Base-by-base conservation (phyloP, 2,113 vertebrate genomes). In the Sinocyclocheilus maitianheensis region DNA sequence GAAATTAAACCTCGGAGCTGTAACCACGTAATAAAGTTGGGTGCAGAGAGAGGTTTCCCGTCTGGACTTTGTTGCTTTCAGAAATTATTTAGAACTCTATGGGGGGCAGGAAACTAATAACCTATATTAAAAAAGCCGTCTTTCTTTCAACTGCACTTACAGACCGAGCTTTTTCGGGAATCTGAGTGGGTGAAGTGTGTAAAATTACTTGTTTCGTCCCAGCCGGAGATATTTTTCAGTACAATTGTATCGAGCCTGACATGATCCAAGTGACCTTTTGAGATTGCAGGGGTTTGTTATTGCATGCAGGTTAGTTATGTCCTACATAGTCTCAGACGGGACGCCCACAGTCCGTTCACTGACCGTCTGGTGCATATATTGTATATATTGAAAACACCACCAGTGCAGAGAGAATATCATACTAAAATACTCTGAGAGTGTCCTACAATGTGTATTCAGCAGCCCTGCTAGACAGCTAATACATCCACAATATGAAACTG, bases 1-100 rank as follows among this genome's bases (percentile, higher is more conserved):
- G 90, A 91, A 91, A 91, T 90, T 89, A 91, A 91, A 90, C 90
- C 91, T 91, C 20, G 89, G 86, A 91, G 91, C 89, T 90, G 91
- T 90, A 88, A 90, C 76, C 71, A 77, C 80, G 89, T 91, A 91
- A 90, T 91, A 91, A 91, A 90, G 86, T 85, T 87, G 80, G 84
- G 80, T 89, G 90, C 90, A 76, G 84, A 79, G 89, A 89, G 91
- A 89, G 87, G 77, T 89, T 85, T 79, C 37, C 76, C 53, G 26
- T 88, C 86, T 90, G 86, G 87, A 88, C 87, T 89, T 89, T 88
- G 89, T 90, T 90, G 72, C 89, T 90, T 90, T 89, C 86, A 91
- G 89, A 90, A 91, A 91, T 91, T 90, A 90, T 91, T 90, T 91
- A 90, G 90, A 90, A 89, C 87, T 91, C 91, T 87, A 77, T 90